phyloP scores from a whole-genome alignment of 2,888 invertebrate genomes.

The Apantesis nais region DNA sequence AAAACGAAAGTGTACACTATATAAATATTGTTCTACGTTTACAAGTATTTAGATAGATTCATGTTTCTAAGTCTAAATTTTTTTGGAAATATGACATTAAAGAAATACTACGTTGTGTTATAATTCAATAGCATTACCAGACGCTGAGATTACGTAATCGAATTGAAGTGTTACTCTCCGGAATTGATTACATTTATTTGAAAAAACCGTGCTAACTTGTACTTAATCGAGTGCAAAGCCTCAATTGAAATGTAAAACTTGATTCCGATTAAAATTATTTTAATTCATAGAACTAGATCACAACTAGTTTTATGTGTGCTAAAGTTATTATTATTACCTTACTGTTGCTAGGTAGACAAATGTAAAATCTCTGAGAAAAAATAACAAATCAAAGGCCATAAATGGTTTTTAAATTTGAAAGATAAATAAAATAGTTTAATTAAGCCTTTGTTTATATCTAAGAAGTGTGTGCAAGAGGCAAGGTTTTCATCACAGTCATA shows the following conservation, averaged over 20 bases:
- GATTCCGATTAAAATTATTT: neutral
- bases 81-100: neutral
- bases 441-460: neutral
- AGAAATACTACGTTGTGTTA: neutral
- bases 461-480: neutral
- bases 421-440: neutral
- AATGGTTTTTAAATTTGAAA: neutral
- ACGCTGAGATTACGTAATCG: neutral
- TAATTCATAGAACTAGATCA: constrained; percentile 4
- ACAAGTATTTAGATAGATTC: neutral
- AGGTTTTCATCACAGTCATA: neutral
- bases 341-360: neutral
- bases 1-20: neutral
- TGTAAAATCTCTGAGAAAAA: neutral
- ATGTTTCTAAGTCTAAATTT: neutral
- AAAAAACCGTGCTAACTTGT: neutral
- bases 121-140: neutral
- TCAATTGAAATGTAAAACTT: neutral
- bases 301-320: neutral
- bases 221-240: neutral
- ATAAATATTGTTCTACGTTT: neutral
- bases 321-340: neutral
- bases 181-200: neutral
- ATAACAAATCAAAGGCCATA: neutral
- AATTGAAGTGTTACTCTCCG: neutral